These are phyloP conservation scores for Nephila pilipes DNA, from an alignment of 1,140 invertebrate species.

Conservation along the genomic window DNA sequence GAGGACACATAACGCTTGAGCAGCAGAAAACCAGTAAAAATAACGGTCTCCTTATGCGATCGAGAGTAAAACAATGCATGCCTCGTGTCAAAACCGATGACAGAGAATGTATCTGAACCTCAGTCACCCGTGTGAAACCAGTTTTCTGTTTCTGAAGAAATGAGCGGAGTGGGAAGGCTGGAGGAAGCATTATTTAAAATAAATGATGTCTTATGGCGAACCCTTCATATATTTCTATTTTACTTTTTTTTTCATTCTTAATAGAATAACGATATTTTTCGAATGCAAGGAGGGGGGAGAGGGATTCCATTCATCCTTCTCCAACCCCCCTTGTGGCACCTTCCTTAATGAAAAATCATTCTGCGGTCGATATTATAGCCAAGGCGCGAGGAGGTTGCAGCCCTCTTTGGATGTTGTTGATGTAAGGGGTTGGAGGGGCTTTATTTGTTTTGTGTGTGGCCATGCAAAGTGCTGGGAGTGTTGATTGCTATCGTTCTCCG, in stretches of 20 bases:
- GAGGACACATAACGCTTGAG: not conserved
- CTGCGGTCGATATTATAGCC: slow-evolving; percentile 70
- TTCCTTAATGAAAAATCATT: slow-evolving; percentile 74
- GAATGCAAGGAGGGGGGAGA: slow-evolving; percentile 37
- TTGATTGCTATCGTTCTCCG: slow-evolving; percentile 63
- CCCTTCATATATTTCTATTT: slow-evolving; percentile 52
- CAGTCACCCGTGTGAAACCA: slow-evolving; percentile 64
- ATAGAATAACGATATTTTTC: slow-evolving; percentile 76
- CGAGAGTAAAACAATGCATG: slow-evolving; percentile 70
- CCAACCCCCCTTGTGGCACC: not conserved
- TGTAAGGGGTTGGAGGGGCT: not conserved
- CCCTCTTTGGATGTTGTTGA: not conserved
- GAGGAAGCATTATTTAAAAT: slow-evolving; percentile 71
- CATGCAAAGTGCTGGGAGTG: slow-evolving; percentile 10
- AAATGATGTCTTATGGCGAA: slow-evolving; percentile 75
- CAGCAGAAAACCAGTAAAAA: slow-evolving; percentile 60
- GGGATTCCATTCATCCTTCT: slow-evolving; percentile 32
- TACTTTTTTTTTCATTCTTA: slow-evolving; percentile 65
- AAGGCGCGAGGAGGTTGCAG: not conserved
- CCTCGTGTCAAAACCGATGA: slow-evolving; percentile 73
- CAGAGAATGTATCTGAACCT: slow-evolving; percentile 69
- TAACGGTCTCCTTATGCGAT: slow-evolving; percentile 51
- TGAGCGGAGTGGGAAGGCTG: not conserved
- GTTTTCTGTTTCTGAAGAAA: slow-evolving; percentile 66
- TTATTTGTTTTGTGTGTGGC: slow-evolving; percentile 45